Base-by-base conservation (phyloP, 2,797 vertebrate species). In the Onychomys arenicola region DNA sequence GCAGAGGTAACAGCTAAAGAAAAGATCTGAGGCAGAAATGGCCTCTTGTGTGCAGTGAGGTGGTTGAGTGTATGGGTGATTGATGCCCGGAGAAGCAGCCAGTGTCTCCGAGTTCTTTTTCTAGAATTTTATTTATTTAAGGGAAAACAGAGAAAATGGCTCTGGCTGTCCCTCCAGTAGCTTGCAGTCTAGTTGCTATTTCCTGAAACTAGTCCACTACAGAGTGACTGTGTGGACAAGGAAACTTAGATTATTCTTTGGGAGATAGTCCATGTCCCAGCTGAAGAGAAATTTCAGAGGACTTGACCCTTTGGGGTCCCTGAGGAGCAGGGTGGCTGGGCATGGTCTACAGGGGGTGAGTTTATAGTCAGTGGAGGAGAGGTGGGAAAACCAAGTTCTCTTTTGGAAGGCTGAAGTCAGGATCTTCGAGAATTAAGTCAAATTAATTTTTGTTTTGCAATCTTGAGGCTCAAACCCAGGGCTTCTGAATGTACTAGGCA, bases 331-430 rank as follows among this genome's bases (percentile, higher is more conserved):
- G 29, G 90, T 89, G 32, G 86, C 67, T 34, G n/a, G 67, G 27
- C 34, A 34, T 19, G 40, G 59, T 81, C n/a, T 57, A 59, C n/a
- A 16, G 91, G 43, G 43, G 29, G 12, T 19, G 37, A 82, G 5
- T n/a, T 69, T 46, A 52, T 67, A 40, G 81, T 77, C 78, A 80
- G n/a, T 82, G 29, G 61, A 80, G 55, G 76, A 65, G 81, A 67
- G 43, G 10, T 73, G 34, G 55, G 57, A 85, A 75, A 92, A 84
- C 29, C 90, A 65, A 76, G 55, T 59, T 21, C 16, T 57, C 52
- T 89, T 93, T 63, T 75, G 43, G 73, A 80, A 95, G 6, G 23
- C 12, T 92, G 43, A 90, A 37, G 49, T 81, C 23, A 93, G 82
- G 40, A 27, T 87, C 69, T 77, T 34, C 65, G 37, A 93, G 69